Conservation (phyloP, 2,113 vertebrate genomes). For the Narcine bancroftii region DNA sequence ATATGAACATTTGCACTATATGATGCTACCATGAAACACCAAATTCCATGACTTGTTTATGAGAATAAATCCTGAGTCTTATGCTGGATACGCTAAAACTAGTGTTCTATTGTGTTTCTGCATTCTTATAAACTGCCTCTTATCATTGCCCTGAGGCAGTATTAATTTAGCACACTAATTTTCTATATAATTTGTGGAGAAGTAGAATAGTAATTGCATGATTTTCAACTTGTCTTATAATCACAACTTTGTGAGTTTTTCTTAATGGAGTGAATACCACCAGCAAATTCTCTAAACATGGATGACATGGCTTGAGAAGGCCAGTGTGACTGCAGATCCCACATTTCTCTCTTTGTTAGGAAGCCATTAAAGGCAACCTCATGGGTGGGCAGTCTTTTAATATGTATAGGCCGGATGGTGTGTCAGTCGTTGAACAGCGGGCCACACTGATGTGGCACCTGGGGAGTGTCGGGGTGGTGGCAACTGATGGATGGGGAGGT, state of each 20-base stretch:
- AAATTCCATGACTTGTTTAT: too few relatives aligned
- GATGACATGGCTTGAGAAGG: not conserved
- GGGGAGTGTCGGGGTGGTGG: too few relatives aligned
- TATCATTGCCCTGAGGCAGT: not conserved
- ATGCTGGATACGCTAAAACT: not conserved
- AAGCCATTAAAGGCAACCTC: too few relatives aligned
- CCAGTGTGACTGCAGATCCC: not conserved
- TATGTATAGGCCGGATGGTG: too few relatives aligned
- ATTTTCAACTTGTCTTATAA: not conserved
- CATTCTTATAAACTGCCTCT: not conserved
- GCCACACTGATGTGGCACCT: too few relatives aligned
- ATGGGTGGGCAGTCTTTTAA: too few relatives aligned
- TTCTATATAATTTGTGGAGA: not conserved
- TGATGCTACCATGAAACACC: too few relatives aligned
- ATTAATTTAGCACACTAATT: not conserved
- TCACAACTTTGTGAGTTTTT: not conserved
- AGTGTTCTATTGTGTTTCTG: not conserved
- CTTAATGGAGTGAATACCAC: not conserved
- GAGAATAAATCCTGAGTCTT: not conserved
- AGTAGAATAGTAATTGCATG: not conserved
- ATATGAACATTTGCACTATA: too few relatives aligned
- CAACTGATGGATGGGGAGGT: too few relatives aligned
- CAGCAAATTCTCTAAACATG: not conserved
- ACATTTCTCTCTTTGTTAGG: not conserved
- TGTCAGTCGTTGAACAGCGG: too few relatives aligned